Base-by-base conservation (phyloP, 2,797 vertebrate genomes). In the Iguana delicatissima region DNA sequence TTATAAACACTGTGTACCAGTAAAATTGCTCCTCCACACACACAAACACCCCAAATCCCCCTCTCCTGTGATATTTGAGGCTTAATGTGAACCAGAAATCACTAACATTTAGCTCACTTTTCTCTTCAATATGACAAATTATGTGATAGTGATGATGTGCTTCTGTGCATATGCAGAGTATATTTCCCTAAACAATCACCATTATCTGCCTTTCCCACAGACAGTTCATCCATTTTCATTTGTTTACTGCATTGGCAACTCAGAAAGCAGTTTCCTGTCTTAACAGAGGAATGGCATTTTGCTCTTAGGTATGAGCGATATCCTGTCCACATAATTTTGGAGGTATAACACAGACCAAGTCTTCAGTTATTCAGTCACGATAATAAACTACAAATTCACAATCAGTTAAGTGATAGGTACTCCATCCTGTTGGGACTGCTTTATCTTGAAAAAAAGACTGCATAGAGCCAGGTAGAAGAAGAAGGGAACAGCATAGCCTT, bases 351-450 rank as follows among this genome's bases (percentile, higher is more conserved):
- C 20, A 55, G 20, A 55, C 32, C 62, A 81, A 87, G 76, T n/a
- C 42, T 26, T 64, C 67, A 81, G 20, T 52, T 18, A 52, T 14
- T 55, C 86, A 12, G 35, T 73, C 16, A 73, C 24, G 35, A 14
- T 80, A 85, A 80, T 82, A 42, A 86, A 76, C 72, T 87, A 50
- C 55, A 69, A 26, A 76, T 76, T 46, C 80, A 74, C 13, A 84
- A 57, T 76, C n/a, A 59, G 16, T 62, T 18, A 38, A 59, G 35
- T 59, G 14, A 57, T 83, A 42, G 10, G 20, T 64, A 74, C 6
- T n/a, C 16, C 52, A 20, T 76, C 24, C 7, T 72, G 22, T 64
- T 79, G 16, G 29, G 26, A 13, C 10, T 67, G 64, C 32, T 83
- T 59, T 62, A n/a, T 24, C 12, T 5, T n/a, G 55, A 74, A 81